These are phyloP conservation scores for Tachyglossus aculeatus DNA, from an alignment of 2,797 vertebrate species.

Conservation along the genomic window DNA sequence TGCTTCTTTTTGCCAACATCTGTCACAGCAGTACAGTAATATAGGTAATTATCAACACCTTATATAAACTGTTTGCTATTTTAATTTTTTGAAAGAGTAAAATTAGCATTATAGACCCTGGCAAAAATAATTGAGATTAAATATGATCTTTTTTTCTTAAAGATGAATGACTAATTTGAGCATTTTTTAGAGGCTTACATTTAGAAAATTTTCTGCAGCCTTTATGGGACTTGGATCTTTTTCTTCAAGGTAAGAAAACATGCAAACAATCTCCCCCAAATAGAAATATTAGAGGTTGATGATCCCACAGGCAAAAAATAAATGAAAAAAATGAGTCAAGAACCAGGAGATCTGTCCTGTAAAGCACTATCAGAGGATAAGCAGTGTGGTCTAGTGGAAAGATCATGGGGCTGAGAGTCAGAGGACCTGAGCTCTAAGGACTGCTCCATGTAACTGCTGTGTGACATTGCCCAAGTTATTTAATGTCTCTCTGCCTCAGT, in stretches of 20 bases:
- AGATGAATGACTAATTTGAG: constrained; percentile 61
- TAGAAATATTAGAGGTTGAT: constrained; percentile 54
- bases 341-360: constrained; percentile 24
- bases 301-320: constrained; percentile 62
- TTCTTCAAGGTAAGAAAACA: constrained; percentile 62
- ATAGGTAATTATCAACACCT: constrained; percentile 85
- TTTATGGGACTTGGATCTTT: constrained; percentile 57
- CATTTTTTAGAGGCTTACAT: constrained; percentile 56
- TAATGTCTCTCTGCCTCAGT: too few relatives aligned
- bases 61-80: constrained; percentile 78
- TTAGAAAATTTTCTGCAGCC: constrained; percentile 57
- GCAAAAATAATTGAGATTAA: constrained; percentile 55
- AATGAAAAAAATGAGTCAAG: constrained; percentile 57
- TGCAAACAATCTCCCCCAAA: constrained; percentile 50
- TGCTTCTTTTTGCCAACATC: constrained; percentile 90
- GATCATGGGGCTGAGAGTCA: too few relatives aligned
- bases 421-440: too few relatives aligned
- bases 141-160: constrained; percentile 53
- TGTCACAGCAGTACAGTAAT: constrained; percentile 84
- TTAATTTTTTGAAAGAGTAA: constrained; percentile 81
- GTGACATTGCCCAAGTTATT: too few relatives aligned
- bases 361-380: not conserved
- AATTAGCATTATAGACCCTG: constrained; percentile 73
- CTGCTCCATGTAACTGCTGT: constrained; percentile 53
- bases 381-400: not conserved